phyloP scores from a whole-genome alignment of 2,113 vertebrate species.

The Saccopteryx bilineata region DNA sequence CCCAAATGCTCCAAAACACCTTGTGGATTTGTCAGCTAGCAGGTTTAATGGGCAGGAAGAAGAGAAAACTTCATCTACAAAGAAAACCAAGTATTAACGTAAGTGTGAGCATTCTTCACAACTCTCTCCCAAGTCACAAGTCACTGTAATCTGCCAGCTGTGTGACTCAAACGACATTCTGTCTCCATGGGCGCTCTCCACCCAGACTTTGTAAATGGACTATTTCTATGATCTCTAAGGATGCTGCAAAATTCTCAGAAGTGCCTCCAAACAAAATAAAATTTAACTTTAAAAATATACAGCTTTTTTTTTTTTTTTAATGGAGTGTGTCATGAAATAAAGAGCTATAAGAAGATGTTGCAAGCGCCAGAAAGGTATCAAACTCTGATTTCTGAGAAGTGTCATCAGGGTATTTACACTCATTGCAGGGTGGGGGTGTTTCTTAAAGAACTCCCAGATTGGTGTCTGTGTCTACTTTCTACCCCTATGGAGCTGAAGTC shows the following conservation, averaged over 20 bases:
- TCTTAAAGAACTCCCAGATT: background rate
- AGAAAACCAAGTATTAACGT: background rate
- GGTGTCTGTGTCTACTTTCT: background rate
- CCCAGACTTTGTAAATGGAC: background rate
- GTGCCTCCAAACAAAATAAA: constrained; percentile 17
- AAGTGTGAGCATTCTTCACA: background rate
- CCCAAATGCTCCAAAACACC: background rate
- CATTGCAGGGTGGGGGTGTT: accelerated
- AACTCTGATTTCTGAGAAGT: constrained; percentile 21
- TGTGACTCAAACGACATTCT: background rate
- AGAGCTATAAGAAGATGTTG: background rate
- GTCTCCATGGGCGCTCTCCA: background rate
- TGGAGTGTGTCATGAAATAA: background rate
- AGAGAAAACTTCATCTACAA: background rate
- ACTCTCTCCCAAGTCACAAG: background rate
- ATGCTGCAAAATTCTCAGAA: constrained; percentile 42
- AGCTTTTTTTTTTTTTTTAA: constrained; percentile 31
- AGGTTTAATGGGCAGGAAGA: background rate
- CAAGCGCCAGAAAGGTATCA: background rate
- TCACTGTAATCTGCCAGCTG: accelerated
- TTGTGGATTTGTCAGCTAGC: background rate
- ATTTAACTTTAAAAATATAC: background rate
- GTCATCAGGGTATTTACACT: background rate
- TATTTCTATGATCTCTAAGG: background rate
- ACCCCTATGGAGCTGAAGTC: background rate